Evolutionary conservation across 2,888 invertebrate species (phyloP).

Genomic region (Pachymerium ferrugineum): DNA sequence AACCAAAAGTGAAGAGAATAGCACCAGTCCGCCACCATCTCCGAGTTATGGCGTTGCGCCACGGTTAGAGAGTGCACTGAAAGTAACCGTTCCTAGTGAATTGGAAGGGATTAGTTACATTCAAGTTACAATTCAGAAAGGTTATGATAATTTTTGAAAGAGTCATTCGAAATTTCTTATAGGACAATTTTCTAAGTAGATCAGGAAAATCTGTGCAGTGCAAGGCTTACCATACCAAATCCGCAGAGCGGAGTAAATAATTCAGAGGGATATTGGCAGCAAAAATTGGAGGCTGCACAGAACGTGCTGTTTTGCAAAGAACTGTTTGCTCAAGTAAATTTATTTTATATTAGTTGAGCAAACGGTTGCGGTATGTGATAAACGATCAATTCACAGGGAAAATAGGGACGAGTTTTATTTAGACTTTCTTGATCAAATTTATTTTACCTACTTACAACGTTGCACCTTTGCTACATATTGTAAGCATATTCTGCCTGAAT

Average conservation of each 20-base stretch:
- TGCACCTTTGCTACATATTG: too few relatives aligned
- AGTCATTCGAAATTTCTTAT: not conserved
- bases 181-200: slow-evolving; percentile 52
- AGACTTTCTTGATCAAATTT: not conserved
- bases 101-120: slow-evolving; percentile 93
- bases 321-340: slow-evolving; percentile 69
- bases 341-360: not conserved
- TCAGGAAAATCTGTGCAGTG: slow-evolving; percentile 82
- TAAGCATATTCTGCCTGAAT: too few relatives aligned
- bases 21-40: slow-evolving; percentile 24
- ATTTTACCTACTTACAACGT: too few relatives aligned
- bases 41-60: slow-evolving; percentile 31
- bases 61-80: slow-evolving; percentile 58
- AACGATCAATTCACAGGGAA: too few relatives aligned
- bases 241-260: slow-evolving; percentile 46
- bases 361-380: slow-evolving; percentile 9
- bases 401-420: slow-evolving; percentile 9
- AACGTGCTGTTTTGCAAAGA: slow-evolving; percentile 97
- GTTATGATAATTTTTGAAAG: too few relatives aligned
- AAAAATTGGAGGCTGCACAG: slow-evolving; percentile 92
- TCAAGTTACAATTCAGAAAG: slow-evolving; percentile 90
- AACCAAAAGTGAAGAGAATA: slow-evolving; percentile 74
- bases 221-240: slow-evolving; percentile 65
- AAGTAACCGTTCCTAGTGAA: slow-evolving; percentile 89
- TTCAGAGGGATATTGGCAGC: slow-evolving; percentile 80